Evolutionary conservation across 1,140 invertebrate genomes (phyloP), one percentile per base, ranked within the genome.

Genomic region (Trichomalopsis sarcophagae): DNA sequence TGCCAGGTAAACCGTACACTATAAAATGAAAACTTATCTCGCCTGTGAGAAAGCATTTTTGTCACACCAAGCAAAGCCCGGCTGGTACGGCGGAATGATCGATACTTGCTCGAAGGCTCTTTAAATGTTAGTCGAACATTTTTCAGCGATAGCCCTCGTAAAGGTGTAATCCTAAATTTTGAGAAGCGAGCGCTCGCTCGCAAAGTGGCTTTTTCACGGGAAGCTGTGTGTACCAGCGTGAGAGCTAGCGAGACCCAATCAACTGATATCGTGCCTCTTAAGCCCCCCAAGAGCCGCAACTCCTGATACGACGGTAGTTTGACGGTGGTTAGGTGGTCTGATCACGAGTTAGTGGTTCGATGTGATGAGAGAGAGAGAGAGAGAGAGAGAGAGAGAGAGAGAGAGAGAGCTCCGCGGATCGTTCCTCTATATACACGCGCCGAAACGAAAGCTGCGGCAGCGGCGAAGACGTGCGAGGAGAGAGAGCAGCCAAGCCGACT

Each of bases 341-440:
- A 93, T 93, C 91, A 93, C 92, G 91, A 93, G 92, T 93, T 93
- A 93, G 92, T 93, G 91, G 91, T 90, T 91, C 89, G 89, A 90
- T 89, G 87, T 87, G 89, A 91, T 89, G 91, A 90, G 40, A 62
- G 55, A n/a, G 21, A 62, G 47, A 14, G 55, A 62, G 55, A 62
- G 55, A 62, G 55, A 62, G 55, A 62, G 47, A 50, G 55, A 62
- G 55, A 27, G 27, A 27, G 27, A 27, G 27, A 27, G 27, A n/a
- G 21, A 62, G 33, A 62, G 55, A 62, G 17, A 62, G 55, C n/a
- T 17, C 30, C 23, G 36, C 0, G 36, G 36, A 47, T 40, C 44
- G 81, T n/a, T 11, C 33, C 14, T 62, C 55, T 62, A 2, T 50
- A 74, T 73, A 76, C 47, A 68, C 47, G 21, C 40, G 50, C 55